These are phyloP conservation scores for Nothocercus julius DNA, from an alignment of 2,113 vertebrate genomes.

Conservation along the genomic window DNA sequence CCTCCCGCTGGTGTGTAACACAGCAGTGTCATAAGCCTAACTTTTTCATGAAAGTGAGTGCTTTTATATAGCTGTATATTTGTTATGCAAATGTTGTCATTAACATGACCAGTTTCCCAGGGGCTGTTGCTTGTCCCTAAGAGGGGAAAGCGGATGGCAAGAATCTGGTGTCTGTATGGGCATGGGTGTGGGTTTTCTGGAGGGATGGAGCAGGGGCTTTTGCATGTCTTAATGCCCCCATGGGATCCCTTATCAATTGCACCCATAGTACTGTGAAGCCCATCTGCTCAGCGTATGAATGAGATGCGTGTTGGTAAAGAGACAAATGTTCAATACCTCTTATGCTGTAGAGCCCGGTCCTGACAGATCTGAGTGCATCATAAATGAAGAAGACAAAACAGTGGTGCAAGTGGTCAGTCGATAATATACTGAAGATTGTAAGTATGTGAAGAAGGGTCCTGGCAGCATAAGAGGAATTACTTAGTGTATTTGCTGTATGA, in stretches of 20 bases:
- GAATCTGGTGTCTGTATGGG: neutral
- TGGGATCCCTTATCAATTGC: accelerated
- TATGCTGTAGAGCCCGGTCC: neutral
- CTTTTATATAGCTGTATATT: neutral
- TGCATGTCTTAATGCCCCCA: neutral
- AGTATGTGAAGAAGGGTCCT: neutral
- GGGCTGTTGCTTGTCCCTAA: neutral
- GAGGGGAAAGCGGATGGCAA: neutral
- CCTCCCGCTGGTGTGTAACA: neutral
- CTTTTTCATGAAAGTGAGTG: accelerated
- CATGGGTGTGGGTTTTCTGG: neutral
- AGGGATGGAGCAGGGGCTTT: accelerated
- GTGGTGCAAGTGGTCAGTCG: neutral
- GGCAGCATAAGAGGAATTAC: accelerated
- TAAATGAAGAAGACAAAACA: neutral
- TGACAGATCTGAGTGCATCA: neutral
- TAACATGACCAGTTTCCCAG: neutral
- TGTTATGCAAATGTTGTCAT: neutral
- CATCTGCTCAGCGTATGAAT: accelerated
- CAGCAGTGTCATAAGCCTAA: neutral
- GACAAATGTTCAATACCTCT: neutral
- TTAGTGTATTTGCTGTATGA: neutral
- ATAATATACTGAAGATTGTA: accelerated
- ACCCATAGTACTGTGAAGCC: too few relatives aligned
- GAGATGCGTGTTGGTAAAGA: neutral